A percentile compares a stretch with the other conserved stretches of the same genome.
Conservation (phyloP, 2,797 vertebrate genomes). For the Poeciliopsis presidionis region DNA sequence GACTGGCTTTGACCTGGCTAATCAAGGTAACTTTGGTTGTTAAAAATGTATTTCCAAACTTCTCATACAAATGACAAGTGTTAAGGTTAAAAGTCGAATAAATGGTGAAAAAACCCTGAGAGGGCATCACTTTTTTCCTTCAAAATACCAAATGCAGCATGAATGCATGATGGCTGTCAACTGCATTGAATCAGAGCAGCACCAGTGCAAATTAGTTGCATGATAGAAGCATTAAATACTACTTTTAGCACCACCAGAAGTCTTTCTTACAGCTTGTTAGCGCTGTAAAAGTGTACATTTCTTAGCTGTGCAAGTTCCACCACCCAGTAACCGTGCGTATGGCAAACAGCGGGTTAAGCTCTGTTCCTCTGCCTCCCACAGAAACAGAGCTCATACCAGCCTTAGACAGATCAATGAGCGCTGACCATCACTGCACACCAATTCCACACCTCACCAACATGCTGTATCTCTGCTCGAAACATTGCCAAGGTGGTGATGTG, state of each 20-base stretch:
- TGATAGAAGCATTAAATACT: constrained; percentile 22
- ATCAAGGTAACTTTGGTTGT: neutral
- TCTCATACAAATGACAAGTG: neutral
- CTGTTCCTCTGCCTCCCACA: neutral
- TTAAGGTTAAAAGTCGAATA: neutral
- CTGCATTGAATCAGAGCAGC: constrained; percentile 2
- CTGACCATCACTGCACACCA: constrained; percentile 23
- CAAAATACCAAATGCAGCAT: neutral
- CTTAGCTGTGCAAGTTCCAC: constrained; percentile 17
- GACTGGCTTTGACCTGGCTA: too few species aligned
- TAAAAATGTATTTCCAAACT: neutral
- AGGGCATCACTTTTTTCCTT: neutral
- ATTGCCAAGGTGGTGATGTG: constrained; percentile 2
- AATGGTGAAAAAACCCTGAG: neutral
- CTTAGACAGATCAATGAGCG: constrained; percentile 11
- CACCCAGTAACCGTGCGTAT: neutral
- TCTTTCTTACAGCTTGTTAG: constrained; percentile 27
- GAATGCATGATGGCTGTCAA: neutral
- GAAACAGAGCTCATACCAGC: constrained; percentile 10
- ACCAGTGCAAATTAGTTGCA: constrained; percentile 33
- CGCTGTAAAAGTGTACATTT: constrained; percentile 2
- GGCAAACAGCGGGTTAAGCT: neutral
- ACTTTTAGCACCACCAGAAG: constrained; percentile 17
- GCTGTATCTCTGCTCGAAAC: constrained; percentile 13
- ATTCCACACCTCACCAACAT: constrained; percentile 13